A percentile compares a stretch with the other conserved stretches of the same genome.
These are phyloP conservation scores for Limnephilus auricula DNA, from an alignment of 2,888 invertebrate species.

Conservation along the genomic window DNA sequence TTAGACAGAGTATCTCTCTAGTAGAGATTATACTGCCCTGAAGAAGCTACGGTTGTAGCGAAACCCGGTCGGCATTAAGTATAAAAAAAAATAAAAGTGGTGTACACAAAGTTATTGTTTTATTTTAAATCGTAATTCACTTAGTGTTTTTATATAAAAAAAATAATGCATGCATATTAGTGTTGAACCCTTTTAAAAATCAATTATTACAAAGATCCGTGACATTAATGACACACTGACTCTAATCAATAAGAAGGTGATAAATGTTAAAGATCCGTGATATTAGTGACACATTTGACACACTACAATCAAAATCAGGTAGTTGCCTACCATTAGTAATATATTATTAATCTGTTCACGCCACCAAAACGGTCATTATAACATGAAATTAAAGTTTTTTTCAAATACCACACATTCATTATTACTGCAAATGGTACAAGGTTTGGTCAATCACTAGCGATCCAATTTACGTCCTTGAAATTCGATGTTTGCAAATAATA, in stretches of 20 bases:
- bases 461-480: slow-evolving; percentile 18
- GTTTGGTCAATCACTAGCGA: slow-evolving; percentile 17
- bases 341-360: not conserved
- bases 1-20: no score
- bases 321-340: not conserved
- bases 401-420: not conserved
- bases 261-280: not conserved
- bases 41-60: no score
- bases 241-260: not conserved
- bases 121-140: no score
- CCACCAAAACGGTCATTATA: not conserved
- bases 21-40: no score
- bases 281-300: not conserved
- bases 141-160: no score
- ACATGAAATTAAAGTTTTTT: not conserved
- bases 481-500: slow-evolving; percentile 12
- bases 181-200: not conserved
- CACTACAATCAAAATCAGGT: not conserved
- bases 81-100: no score
- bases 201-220: not conserved
- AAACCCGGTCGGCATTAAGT: no score
- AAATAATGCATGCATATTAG: no score
- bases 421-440: slow-evolving; percentile 34
- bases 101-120: no score
- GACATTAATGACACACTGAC: not conserved